Evolutionary conservation across 2,888 invertebrate genomes (phyloP), one percentile per base, ranked within the genome.

Genomic region (Iphiclides podalirius): DNA sequence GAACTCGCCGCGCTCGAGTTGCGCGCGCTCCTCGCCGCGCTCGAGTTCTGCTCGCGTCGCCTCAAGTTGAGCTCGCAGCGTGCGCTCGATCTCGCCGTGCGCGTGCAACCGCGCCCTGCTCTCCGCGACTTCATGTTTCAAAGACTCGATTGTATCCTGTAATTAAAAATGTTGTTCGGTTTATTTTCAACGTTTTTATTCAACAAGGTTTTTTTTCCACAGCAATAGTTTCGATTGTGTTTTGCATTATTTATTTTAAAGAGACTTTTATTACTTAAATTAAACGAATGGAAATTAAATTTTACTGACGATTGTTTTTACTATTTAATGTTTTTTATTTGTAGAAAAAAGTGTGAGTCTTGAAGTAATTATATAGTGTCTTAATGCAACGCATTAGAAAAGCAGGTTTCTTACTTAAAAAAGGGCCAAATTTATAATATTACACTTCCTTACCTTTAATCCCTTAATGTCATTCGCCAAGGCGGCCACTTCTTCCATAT

Each of bases 81-180:
- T 84, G 45, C 85, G 79, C 68, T 88, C 88, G 47, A 83, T 78
- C 70, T 88, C 87, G 61, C 86, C 73, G 65, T 86, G 82, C 50
- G 85, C 82, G 64, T 84, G 84, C 52, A 89, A 57, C 14, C 87
- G 79, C 52, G 79, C 75, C 49, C 87, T 72, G 58, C 87, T 88
- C 55, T 87, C 87, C 11, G 75, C 75, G 12, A 89, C 87, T 67
- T 89, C 89, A 54, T 79, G 81, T 67, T 87, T 89, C 33, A 89
- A 66, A 51, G 80, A 74, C 55, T 84, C 88, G 60, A 89, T 85
- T 55, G 87, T 87, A 55, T 77, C 78, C 89, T 89, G 17, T 6
- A 20, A 20, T 9, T 20, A 38, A 16, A 8, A 39, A 23, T 7
- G 1, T 12, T 20, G 1, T 36, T 34, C 13, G 14, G 8, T 14